phyloP scores from a whole-genome alignment of 2,113 vertebrate species.

The Terrapene triunguis region DNA sequence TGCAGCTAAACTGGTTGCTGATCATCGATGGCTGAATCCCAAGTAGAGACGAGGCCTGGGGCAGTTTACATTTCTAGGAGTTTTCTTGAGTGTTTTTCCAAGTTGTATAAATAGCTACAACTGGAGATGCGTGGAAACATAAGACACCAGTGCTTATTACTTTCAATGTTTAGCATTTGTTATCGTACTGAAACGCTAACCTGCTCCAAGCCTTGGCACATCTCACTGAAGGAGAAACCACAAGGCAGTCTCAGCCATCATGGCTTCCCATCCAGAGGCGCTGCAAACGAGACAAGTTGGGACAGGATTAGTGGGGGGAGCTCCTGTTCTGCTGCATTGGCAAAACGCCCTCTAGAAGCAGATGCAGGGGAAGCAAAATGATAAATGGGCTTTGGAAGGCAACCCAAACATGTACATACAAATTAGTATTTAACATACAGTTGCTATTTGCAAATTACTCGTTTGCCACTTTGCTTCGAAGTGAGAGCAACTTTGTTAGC shows the following conservation, averaged over 20 bases:
- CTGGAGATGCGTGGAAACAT: background rate
- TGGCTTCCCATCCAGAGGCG: slow-evolving; percentile 44
- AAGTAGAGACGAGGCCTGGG: background rate
- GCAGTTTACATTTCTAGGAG: background rate
- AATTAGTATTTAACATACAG: slow-evolving; percentile 76
- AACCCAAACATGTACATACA: slow-evolving; percentile 75
- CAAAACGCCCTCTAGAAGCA: slow-evolving; percentile 49
- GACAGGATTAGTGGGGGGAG: slow-evolving; percentile 58
- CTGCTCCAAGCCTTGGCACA: background rate
- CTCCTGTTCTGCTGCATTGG: slow-evolving; percentile 63
- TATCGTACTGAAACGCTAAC: background rate
- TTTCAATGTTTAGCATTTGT: slow-evolving; percentile 7
- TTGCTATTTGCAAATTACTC: slow-evolving; percentile 76
- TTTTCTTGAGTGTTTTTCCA: background rate
- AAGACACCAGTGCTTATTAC: background rate
- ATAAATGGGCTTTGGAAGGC: slow-evolving; percentile 72
- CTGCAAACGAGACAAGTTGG: slow-evolving; percentile 52
- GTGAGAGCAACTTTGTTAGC: slow-evolving; percentile 53
- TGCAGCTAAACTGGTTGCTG: background rate
- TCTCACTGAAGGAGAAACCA: background rate
- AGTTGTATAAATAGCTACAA: background rate
- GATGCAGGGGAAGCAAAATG: slow-evolving; percentile 61
- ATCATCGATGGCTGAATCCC: background rate
- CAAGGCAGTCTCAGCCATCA: slow-evolving; percentile 12
- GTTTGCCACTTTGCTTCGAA: slow-evolving; percentile 59